Base-by-base conservation (phyloP, 2,888 invertebrate species). In the Pristionchus mayeri region DNA sequence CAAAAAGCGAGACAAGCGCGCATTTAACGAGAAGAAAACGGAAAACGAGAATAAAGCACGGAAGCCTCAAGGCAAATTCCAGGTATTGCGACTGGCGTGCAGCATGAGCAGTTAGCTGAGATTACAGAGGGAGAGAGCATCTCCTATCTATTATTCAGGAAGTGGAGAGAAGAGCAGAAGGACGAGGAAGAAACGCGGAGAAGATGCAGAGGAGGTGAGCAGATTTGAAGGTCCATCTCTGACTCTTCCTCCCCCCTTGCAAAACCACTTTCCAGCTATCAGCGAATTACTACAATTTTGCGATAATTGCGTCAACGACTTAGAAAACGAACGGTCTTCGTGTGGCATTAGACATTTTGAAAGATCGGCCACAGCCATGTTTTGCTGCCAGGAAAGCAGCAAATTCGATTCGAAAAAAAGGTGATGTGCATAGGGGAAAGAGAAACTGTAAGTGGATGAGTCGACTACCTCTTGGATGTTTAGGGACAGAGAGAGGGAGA, bases 61-160 rank as follows among this genome's bases (percentile, higher is more conserved):
- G 57, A 24, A 54, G 24, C 24, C 60, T 16, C 30, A 30, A 13
- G 30, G 37, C 16, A 9, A 44, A 44, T 44, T 44, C 30, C 63
- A 63, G 63, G 63, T 63, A 63, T 16, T 34, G 63, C 18, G 34
- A 63, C 16, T 63, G 63, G 63, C 63, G 63, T 63, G 63, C 63
- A 34, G 34, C 30, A 63, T 63, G 63, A 16, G 63, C 16, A 63
- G 21, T 37, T 13, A 34, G 30, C 63, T 63, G 63, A 63, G 63
- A 63, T 63, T 63, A 30, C 27, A 16, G 16, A 60, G 21, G 57
- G 30, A 16, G 63, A n/a, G 18, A 34, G 18, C 63, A 63, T 63
- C 63, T 34, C 34, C 34, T 63, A 63, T 63, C 63, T 63, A 63
- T 63, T 63, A 63, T 63, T 63, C 63, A 63, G 34, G 30, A 63